Base-by-base conservation (phyloP, 2,888 invertebrate genomes). In the Ptychoptera contaminata region DNA sequence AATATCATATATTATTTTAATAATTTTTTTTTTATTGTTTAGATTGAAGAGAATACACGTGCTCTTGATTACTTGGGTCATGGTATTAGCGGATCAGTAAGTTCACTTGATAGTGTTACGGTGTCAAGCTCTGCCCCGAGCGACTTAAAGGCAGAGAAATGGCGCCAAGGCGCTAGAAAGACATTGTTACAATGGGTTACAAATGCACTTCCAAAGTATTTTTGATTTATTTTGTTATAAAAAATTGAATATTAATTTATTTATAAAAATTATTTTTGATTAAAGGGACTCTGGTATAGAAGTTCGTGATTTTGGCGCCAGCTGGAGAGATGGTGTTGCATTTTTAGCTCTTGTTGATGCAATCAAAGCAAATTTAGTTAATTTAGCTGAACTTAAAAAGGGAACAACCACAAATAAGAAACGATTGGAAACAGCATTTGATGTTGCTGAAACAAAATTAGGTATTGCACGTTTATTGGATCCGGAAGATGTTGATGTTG, bases 11-110 rank as follows among this genome's bases (percentile, higher is more conserved):
- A n/a, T n/a, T n/a, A n/a, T n/a, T n/a, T 23, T 23, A 23, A 23
- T 23, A 23, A 23, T 23, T 23, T 23, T 23, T 23, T 23, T 23
- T 23, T 23, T 23, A 23, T 30, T 23, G 12, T 60, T 58, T 68
- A 93, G 93, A 93, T 93, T 65, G 93, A 93, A 72, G 92, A 93
- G 70, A 90, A 91, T 67, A 87, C 88, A 58, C 76, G 86, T 57
- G 85, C 86, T 52, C 70, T 92, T 58, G 86, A 87, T 62, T 86
- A 87, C 62, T 73, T 88, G 54, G 83, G 82, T 45, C 83, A 82
- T 52, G 78, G 79, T 53, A 70, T 75, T 53, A 81, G 83, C 60
- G 85, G 84, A 53, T 82, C 83, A 51, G 81, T 82, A 50, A 83
- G 84, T 69, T 82, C 82, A 47, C 70, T 87, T 59, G 87, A 87